Evolutionary conservation across 2,797 vertebrate genomes (phyloP), one percentile per base, ranked within the genome.

Genomic region (Petrocephalus sullivani): DNA sequence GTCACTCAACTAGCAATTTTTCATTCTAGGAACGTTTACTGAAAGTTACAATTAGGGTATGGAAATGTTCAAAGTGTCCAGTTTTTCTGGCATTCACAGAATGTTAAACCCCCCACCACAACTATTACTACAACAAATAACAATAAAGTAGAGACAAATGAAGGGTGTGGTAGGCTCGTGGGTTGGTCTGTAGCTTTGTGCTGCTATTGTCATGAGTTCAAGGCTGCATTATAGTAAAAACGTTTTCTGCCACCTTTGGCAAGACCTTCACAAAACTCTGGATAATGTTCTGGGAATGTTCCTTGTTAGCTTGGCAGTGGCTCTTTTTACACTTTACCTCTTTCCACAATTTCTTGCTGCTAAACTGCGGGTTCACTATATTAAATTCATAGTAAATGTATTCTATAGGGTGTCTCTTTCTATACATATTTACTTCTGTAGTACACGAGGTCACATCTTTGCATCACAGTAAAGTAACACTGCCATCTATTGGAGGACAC

Each of bases 401-500:
- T 51, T 84, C 41, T 53, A 84, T 54, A 28, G 3, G 12, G 21
- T 21, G 10, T 84, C 23, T 54, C 12, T 84, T 54, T 28, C 12
- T 83, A 49, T 83, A 53, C 49, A 54, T 84, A 84, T 84, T 84
- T 51, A 84, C 10, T 54, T 71, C 28, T 71, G 67, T 37, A 71
- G 14, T 71, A 71, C 46, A 82, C 3, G 81, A 51, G 81, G n/a
- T 53, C 49, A 83, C 3, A 28, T 84, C 81, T 84, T 84, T 46
- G 2, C n/a, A 28, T 51, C 49, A 84, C 21, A 54, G 81, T 84
- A 84, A 84, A 84, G 81, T 84, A 23, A 84, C 51, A 84, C 81
- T 84, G 81, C 81, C 81, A 84, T 84, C 81, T 84, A 54, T 84
- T 84, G 81, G 81, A 54, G 81, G 49, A 54, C 19, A 84, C n/a